Conservation (phyloP, 1,140 invertebrate species). For the Frieseomelitta varia region DNA sequence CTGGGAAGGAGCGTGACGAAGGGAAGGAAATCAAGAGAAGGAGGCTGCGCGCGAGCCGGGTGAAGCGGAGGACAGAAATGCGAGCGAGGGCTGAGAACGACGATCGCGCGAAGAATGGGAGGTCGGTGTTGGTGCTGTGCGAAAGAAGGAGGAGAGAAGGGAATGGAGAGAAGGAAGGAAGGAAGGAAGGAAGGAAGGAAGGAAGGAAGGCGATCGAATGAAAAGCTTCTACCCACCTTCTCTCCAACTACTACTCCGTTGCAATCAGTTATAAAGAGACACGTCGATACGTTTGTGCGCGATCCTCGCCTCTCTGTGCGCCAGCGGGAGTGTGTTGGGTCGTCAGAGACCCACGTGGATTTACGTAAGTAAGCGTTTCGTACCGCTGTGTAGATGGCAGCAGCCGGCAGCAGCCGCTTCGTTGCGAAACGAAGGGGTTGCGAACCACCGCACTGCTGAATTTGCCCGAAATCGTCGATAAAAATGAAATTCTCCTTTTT, state of each 20-base stretch:
- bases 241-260: constrained; percentile 49
- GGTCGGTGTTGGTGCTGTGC: constrained; percentile 36
- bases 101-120: constrained; percentile 55
- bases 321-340: neutral
- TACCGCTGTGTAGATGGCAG: constrained; percentile 42
- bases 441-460: neutral
- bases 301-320: neutral
- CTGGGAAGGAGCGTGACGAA: constrained; percentile 7
- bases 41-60: constrained; percentile 3
- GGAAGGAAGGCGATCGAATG: constrained; percentile 56
- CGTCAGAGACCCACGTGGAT: constrained; percentile 30
- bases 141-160: constrained; percentile 3
- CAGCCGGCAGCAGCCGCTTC: constrained; percentile 2
- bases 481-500: too few relatives aligned
- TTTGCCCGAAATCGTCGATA: too few relatives aligned
- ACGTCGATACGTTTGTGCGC: constrained; percentile 57
- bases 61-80: neutral
- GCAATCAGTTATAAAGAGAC: constrained; percentile 66
- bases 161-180: constrained; percentile 36
- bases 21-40: constrained; percentile 39
- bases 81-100: constrained; percentile 41
- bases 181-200: constrained; percentile 25
- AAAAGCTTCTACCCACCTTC: constrained; percentile 55
- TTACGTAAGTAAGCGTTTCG: constrained; percentile 20
- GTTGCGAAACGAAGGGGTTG: neutral